These are phyloP conservation scores for Leptodactylus fuscus DNA, from an alignment of 2,113 vertebrate genomes.

Conservation along the genomic window DNA sequence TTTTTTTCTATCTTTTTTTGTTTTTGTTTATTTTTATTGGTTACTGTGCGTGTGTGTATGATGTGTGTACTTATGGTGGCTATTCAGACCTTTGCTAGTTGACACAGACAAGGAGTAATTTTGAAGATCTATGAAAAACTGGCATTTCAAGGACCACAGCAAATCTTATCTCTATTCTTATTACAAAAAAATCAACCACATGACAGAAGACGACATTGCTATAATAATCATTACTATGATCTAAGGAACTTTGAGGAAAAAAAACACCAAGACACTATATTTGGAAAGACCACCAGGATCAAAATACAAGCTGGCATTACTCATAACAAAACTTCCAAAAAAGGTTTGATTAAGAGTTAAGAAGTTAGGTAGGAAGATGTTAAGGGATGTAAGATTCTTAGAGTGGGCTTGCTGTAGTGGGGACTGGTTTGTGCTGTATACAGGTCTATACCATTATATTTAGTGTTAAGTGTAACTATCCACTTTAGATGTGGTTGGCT, in stretches of 20 bases:
- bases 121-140: neutral
- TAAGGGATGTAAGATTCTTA: neutral
- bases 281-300: constrained; percentile 5
- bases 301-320: neutral
- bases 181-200: neutral
- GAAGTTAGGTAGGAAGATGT: neutral
- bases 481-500: constrained; percentile 40
- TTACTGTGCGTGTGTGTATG: constrained; percentile 11
- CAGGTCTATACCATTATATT: constrained; percentile 24
- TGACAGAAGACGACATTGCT: neutral
- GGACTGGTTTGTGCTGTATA: neutral
- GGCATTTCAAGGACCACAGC: neutral
- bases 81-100: neutral
- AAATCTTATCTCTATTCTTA: neutral
- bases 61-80: neutral
- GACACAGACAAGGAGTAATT: neutral
- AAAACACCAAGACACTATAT: neutral
- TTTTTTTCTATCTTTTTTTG: too few relatives aligned
- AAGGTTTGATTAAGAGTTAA: neutral
- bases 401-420: neutral
- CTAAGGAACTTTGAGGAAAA: neutral
- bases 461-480: constrained; percentile 39
- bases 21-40: neutral
- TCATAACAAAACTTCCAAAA: neutral
- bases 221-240: neutral